Base-by-base conservation (phyloP, 2,888 invertebrate genomes). In the Tetranychus truncatus region DNA sequence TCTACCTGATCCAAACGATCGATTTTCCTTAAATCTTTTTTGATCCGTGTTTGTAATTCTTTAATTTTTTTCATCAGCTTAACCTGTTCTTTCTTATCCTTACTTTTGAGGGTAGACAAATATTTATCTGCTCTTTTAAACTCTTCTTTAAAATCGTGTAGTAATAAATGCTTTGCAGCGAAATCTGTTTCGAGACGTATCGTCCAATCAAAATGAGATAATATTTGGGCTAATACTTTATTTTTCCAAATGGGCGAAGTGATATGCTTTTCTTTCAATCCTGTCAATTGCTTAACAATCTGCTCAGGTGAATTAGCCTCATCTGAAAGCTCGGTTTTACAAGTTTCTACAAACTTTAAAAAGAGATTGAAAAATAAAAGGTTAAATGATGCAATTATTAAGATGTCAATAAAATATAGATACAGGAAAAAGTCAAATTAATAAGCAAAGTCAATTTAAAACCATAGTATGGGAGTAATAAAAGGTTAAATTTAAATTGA, bases 1-100 rank as follows among this genome's bases (percentile, higher is more conserved):
- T 77, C 77, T n/a, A 24, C 74, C 11, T 45, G 6, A 11, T 75
- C 73, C 0, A 77, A 55, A 5, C 66, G 76, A 20, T 73, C 74
- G 11, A 77, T 77, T 73, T 74, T 75, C 18, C 69, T 75, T 44
- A 74, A 67, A n/a, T 69, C 34, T 9, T 24, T 69, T 21, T 69
- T 69, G 20, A 69, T 69, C n/a, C 34, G 69, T 11, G 11, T 9
- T 24, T 69, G 69, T 20, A 69, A 24, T 6, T 69, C 34, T 24
- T 69, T 69, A 20, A 69, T 24, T 21, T 24, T 20, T 24, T 69
- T 21, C 20, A 69, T 24, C 9, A 20, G 20, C 69, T 69, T 69
- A 11, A 11, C 34, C 11, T 21, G 21, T 8, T 69, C 69, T 21
- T 69, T 69, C 20, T 21, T 69, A 69, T 20, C 34, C 21, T 24